phyloP scores from a whole-genome alignment of 1,140 invertebrate genomes.

The Pseudomyrmex dendroicus region DNA sequence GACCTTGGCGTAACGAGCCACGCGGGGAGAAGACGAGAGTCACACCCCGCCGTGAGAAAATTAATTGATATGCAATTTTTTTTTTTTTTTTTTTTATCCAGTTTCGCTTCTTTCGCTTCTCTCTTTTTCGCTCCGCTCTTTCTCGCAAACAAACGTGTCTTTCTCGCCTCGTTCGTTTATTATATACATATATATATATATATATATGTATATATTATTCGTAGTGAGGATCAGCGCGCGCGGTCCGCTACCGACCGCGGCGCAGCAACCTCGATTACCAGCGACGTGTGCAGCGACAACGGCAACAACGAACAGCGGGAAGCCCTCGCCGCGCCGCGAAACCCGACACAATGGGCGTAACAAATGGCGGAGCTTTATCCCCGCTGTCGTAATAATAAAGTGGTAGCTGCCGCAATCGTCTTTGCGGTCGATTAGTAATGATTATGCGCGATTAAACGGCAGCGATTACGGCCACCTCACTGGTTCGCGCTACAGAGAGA shows the following conservation, averaged over 20 bases:
- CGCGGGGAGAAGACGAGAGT: conserved; percentile 57
- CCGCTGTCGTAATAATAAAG: conserved; percentile 78
- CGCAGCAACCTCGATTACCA: conserved; percentile 53
- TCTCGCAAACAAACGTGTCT: background rate
- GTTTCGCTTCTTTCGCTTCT: conserved; percentile 1
- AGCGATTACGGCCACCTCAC: conserved; percentile 75
- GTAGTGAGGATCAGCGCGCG: conserved; percentile 16
- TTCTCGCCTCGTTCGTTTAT: conserved; percentile 29
- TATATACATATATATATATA: background rate
- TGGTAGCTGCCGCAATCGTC: conserved; percentile 78
- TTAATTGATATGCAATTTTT: conserved; percentile 74
- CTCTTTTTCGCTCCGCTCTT: conserved; percentile 16
- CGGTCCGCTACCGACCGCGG: conserved; percentile 37
- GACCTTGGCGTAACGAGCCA: conserved; percentile 69
- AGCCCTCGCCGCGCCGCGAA: conserved; percentile 32
- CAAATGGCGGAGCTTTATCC: conserved; percentile 72
- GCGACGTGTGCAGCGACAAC: conserved; percentile 42
- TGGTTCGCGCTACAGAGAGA: background rate
- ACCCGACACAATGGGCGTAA: conserved; percentile 71
- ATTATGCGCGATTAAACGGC: conserved; percentile 82
- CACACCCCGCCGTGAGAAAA: conserved; percentile 72
- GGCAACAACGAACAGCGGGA: conserved; percentile 53
- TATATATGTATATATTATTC: too few species aligned
- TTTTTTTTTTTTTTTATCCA: conserved; percentile 52
- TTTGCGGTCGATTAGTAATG: conserved; percentile 81